Percentiles rank a stretch among this genome's conserved stretches.
Conservation (phyloP, 2,113 vertebrate species). For the Strix aluco region DNA sequence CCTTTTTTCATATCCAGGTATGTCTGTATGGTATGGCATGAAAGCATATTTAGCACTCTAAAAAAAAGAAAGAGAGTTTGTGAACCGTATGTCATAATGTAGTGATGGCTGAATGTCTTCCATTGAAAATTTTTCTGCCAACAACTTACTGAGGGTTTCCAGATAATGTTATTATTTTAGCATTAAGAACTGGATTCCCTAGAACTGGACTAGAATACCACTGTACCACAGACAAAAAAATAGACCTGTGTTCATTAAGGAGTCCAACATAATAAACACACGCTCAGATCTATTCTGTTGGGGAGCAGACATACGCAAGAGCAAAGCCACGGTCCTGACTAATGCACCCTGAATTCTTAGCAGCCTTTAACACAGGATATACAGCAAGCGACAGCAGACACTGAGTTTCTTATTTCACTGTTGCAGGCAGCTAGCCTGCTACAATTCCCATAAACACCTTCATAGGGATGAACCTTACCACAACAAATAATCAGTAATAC, state of each 20-base stretch:
- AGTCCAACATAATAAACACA: neutral
- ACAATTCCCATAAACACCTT: neutral
- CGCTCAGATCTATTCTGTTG: neutral
- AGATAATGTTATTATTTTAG: neutral
- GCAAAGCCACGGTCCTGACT: neutral
- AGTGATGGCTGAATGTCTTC: neutral
- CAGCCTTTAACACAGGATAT: neutral
- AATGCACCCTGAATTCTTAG: neutral
- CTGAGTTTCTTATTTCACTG: neutral
- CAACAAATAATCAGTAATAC: neutral
- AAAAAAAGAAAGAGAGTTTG: neutral
- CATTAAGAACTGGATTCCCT: neutral
- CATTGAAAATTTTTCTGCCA: neutral
- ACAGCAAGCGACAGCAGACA: neutral
- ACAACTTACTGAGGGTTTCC: neutral
- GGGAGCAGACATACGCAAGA: neutral
- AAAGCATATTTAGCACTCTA: neutral
- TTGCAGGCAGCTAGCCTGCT: neutral
- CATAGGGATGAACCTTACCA: neutral
- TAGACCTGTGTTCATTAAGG: neutral
- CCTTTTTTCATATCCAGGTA: neutral
- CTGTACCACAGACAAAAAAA: neutral
- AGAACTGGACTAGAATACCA: accelerated
- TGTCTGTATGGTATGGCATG: neutral
- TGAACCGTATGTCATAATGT: neutral